phyloP scores from a whole-genome alignment of 2,113 vertebrate genomes.

The Phaethon lepturus region DNA sequence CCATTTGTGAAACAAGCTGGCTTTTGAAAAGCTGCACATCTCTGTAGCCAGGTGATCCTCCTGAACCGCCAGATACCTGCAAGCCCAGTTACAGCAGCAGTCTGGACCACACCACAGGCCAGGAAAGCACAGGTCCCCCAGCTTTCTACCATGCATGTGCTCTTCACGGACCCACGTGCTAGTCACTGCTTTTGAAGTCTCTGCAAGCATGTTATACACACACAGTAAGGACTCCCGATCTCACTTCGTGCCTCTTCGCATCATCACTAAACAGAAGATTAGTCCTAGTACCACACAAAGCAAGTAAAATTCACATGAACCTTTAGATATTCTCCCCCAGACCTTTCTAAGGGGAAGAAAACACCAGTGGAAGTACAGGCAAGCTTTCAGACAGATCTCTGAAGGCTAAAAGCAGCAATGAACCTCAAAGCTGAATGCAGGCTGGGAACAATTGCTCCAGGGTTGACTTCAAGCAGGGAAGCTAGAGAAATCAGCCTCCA shows the following conservation, averaged over 20 bases:
- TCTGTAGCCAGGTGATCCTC: not conserved
- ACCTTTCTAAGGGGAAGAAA: not conserved
- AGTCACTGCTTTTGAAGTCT: not conserved
- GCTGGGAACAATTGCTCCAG: not conserved
- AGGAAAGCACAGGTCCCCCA: not conserved
- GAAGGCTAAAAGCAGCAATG: not conserved
- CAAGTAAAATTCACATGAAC: not conserved
- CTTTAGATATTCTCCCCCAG: not conserved
- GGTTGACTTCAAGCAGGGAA: not conserved
- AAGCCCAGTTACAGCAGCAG: not conserved
- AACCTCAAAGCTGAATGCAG: not conserved
- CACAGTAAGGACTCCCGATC: rapidly evolving
- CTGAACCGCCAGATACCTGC: not conserved
- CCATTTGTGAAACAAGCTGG: not conserved
- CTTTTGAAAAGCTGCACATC: not conserved
- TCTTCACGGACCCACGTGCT: rapidly evolving
- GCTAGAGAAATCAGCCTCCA: not conserved
- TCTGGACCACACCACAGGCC: not conserved
- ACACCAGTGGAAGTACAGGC: not conserved
- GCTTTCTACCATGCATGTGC: not conserved
- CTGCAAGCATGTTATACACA: not conserved
- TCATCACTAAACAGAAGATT: not conserved
- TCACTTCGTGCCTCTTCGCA: not conserved
- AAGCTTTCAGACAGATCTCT: not conserved
- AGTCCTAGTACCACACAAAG: not conserved